Evolutionary conservation across 2,888 invertebrate species (phyloP).

Genomic region (Dastarcus helophoroides): DNA sequence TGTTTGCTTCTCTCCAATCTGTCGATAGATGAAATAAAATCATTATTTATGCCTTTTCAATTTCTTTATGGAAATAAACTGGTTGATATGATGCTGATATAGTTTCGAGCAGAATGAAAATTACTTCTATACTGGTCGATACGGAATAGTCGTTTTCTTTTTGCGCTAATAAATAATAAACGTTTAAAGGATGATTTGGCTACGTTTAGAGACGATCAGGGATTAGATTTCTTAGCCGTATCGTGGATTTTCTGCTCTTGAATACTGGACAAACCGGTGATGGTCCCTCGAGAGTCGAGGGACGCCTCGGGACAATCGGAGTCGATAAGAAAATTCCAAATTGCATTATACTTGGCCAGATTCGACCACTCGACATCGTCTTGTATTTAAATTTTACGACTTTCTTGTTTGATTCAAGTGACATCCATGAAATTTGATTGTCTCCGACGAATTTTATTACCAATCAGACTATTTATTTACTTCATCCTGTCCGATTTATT

Average conservation of each 20-base stretch:
- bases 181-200: too few species aligned
- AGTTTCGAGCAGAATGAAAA: too few species aligned
- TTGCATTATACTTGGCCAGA: conserved; percentile 7
- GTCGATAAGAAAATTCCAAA: too few species aligned
- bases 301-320: conserved; percentile 2
- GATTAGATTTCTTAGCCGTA: too few species aligned
- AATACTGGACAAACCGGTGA: conserved; percentile 1
- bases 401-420: conserved; percentile 1
- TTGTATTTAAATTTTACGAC: conserved; percentile 1
- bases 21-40: too few species aligned
- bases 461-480: conserved; percentile 4
- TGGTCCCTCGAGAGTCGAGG: neutral
- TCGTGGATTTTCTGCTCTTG: conserved; percentile 8
- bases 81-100: too few species aligned
- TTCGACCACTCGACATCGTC: neutral
- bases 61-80: too few species aligned
- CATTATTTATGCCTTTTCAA: too few species aligned
- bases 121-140: too few species aligned
- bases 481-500: conserved; percentile 1
- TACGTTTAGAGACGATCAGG: too few species aligned
- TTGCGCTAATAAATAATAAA: too few species aligned
- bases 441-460: conserved; percentile 4
- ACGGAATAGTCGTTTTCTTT: too few species aligned
- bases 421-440: neutral
- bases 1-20: conserved; percentile 1